Evolutionary conservation across 1,140 invertebrate genomes (phyloP), one percentile per base, ranked within the genome.

Genomic region (Brachionus angularis): DNA sequence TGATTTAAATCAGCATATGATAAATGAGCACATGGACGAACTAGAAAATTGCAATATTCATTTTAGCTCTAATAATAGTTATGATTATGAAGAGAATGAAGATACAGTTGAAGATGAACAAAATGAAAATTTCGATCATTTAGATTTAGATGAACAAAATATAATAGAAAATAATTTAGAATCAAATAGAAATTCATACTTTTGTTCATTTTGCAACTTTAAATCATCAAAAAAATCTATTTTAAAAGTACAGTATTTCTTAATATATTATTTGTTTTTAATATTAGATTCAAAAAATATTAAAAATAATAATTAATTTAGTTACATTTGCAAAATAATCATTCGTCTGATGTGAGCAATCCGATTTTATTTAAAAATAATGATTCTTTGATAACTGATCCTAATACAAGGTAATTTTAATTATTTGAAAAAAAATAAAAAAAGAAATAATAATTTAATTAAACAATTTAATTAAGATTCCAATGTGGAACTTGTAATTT

Each of bases 401-500:
- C 53, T 8, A 58, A 58, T 39, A 58, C 53, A 23, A 58, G n/a
- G n/a, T n/a, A n/a, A n/a, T n/a, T n/a, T n/a, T n/a, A n/a, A n/a
- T n/a, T n/a, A n/a, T n/a, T n/a, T n/a, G n/a, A n/a, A n/a, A n/a
- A n/a, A n/a, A n/a, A n/a, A n/a, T n/a, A n/a, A n/a, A n/a, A n/a
- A n/a, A n/a, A n/a, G n/a, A n/a, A n/a, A n/a, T n/a, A n/a, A n/a
- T n/a, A n/a, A n/a, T n/a, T n/a, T n/a, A n/a, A n/a, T n/a, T n/a
- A n/a, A n/a, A n/a, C n/a, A n/a, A n/a, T n/a, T n/a, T n/a, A n/a
- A n/a, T n/a, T n/a, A n/a, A n/a, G 39, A 58, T 58, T 58, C 39
- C 53, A 58, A 36, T 58, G 53, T 23, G 53, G 53, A 18, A 58
- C 33, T 23, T 58, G 53, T 39, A 58, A 39, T 58, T 58, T 36